Evolutionary conservation across 2,113 vertebrate species (phyloP), one percentile per base, ranked within the genome.

Genomic region (Trogon surrucura): DNA sequence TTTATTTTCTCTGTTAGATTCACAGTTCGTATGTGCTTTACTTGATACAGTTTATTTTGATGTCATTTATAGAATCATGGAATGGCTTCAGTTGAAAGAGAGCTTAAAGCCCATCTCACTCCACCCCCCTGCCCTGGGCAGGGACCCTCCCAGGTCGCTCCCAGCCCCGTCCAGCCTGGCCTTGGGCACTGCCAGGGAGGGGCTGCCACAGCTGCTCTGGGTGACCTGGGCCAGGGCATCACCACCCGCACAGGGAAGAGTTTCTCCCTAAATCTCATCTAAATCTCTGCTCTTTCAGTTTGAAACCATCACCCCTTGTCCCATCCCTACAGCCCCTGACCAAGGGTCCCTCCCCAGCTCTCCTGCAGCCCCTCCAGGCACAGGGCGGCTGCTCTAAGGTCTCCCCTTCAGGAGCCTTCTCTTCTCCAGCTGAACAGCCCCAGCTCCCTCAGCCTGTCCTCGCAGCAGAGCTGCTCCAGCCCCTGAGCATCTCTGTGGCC

Each of bases 401-500:
- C 5, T 27, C 9, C 23, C 18, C 0, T 36, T 36, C 36, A 36
- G 0, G 1, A 83, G 13, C 29, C 50, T 60, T 50, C 53, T 50
- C 27, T 41, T n/a, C 66, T 53, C 34, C 56, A 71, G n/a, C 66
- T 71, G 56, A 44, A 29, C 23, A 64, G 8, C 11, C 54, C 45
- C 45, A 61, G 2, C 30, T 83, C 30, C 61, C 47, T 16, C 80
- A 71, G 80, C 66, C 54, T 44, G 3, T 41, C 47, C 2, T 8
- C 56, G 2, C 2, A 51, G 45, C 1, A 61, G 66, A 44, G 66
- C 3, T 10, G 22, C 5, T 61, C 66, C 29, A 61, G 4, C 36
- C 18, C 10, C 10, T 1, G 8, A 71, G 2, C 5, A 41, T 60
- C 5, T 7, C 4, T 1, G 8, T 21, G 45, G 6, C 34, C 26